Conservation (phyloP, 1,140 invertebrate genomes). For the Temnothorax curvispinosus region DNA sequence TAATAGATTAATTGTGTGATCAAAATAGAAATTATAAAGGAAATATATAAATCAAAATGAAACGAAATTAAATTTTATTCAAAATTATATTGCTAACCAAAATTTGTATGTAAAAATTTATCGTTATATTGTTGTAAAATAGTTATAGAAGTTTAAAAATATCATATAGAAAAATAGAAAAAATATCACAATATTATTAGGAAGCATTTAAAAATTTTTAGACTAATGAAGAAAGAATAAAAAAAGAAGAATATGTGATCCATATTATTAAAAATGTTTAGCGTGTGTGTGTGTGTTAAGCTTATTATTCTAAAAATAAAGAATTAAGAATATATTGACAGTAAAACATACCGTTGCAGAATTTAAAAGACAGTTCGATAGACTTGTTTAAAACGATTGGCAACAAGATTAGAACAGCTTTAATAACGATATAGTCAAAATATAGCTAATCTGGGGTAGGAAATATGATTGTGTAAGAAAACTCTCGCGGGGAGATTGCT, state of each 20-base stretch:
- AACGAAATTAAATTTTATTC: not conserved
- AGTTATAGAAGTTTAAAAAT: not conserved
- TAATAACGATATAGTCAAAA: not conserved
- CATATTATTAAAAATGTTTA: not conserved
- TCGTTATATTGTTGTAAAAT: not conserved
- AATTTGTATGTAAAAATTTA: not conserved
- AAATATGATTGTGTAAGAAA: slow-evolving; percentile 16
- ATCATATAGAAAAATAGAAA: not conserved
- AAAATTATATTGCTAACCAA: not conserved
- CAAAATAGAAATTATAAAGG: not conserved
- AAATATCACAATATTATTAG: not conserved
- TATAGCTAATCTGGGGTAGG: not conserved
- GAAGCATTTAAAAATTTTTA: not conserved
- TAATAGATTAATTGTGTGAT: not conserved
- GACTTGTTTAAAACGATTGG: not conserved
- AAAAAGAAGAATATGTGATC: not conserved
- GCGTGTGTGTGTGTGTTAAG: not conserved
- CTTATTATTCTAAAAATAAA: not conserved
- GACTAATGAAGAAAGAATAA: not conserved
- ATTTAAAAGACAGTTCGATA: not conserved
- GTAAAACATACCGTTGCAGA: not conserved
- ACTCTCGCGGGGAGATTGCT: not conserved
- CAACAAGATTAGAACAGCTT: not conserved
- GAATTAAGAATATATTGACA: not conserved
- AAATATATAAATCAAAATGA: not conserved